Evolutionary conservation across 2,888 invertebrate species (phyloP).

Genomic region (Drosophila quasianomalipes): DNA sequence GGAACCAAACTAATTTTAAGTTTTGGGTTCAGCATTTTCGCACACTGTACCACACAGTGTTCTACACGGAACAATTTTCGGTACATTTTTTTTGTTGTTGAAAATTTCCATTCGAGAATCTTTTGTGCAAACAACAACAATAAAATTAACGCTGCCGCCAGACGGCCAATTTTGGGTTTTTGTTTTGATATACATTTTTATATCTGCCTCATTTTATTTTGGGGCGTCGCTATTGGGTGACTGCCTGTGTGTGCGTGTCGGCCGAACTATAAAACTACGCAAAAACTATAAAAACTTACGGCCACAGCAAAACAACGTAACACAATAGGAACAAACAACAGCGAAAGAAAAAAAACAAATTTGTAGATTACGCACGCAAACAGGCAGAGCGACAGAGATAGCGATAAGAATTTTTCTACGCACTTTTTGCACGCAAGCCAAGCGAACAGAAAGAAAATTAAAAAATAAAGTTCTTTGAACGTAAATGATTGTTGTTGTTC

Average conservation of each 20-base stretch:
- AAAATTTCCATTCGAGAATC: slow-evolving; percentile 67
- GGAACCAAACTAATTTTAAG: slow-evolving; percentile 3
- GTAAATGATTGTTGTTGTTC: slow-evolving; percentile 27
- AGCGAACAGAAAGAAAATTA: slow-evolving; percentile 6
- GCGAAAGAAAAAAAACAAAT: slow-evolving; percentile 17
- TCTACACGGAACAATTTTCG: slow-evolving; percentile 1
- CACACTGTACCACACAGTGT: not conserved
- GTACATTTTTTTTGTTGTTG: not conserved
- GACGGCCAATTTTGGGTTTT: slow-evolving; percentile 50
- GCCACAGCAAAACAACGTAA: slow-evolving; percentile 33
- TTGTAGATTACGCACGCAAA: slow-evolving; percentile 59
- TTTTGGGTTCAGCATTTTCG: not conserved
- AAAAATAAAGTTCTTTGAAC: slow-evolving; percentile 3
- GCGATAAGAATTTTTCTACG: slow-evolving; percentile 58
- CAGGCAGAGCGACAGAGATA: slow-evolving; percentile 6
- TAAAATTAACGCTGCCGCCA: slow-evolving; percentile 43
- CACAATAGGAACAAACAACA: slow-evolving; percentile 30
- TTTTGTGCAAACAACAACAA: slow-evolving; percentile 47
- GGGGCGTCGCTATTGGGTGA: slow-evolving; percentile 26
- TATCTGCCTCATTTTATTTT: slow-evolving; percentile 16
- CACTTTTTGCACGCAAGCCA: slow-evolving; percentile 53
- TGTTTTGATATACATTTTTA: slow-evolving; percentile 26
- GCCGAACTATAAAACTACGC: slow-evolving; percentile 66
- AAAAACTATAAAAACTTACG: slow-evolving; percentile 69
- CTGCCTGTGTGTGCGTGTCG: slow-evolving; percentile 15